Base-by-base conservation (phyloP, 2,113 vertebrate species). In the Oryctolagus cuniculus region DNA sequence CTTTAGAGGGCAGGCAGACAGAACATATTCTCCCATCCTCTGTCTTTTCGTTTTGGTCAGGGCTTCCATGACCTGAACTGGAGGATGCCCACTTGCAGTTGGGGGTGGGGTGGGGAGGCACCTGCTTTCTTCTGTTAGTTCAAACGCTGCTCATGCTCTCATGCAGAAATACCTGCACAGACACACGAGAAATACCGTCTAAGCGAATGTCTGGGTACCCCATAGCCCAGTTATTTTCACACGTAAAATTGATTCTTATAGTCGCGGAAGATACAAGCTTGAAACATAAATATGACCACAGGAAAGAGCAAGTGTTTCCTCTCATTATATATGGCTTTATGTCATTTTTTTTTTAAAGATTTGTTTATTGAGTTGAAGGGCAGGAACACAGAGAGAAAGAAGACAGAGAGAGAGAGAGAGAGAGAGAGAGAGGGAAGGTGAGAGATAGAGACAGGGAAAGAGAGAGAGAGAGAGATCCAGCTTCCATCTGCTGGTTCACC, bases 21-120 rank as follows among this genome's bases (percentile, higher is more conserved):
- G 22, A 11, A 15, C 36, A 29, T 15, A 1, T 44, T 61, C 34
- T 38, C 11, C 12, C 4, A 1, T 38, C 3, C 29, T 44, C 11
- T 29, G 36, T 8, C 22, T 51, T 69, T 61, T 34, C 49, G 36
- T 13, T 12, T 8, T 63, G 10, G n/a, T 55, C 22, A 19, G 24
- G 12, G 6, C 44, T n/a, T 44, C 66, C 6, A 8, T 11, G 29
- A 49, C 24, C 53, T 11, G 29, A 13, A 25, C 53, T 11, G 29
- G 25, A 25, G 36, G 67, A 24, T n/a, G 34, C 17, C n/a, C 0
- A 2, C 21, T 1, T 9, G 12, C 8, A 15, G 22, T 24, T 22
- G 34, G 16, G 21, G 79, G 49, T 6, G 12, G 5, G 10, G 22
- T 24, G n/a, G 34, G 22, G 21, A 79, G 49, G 34, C 9, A 17